These are phyloP conservation scores for Cryptomyrus ogoouensis DNA, from an alignment of 2,113 vertebrate species.

Conservation along the genomic window DNA sequence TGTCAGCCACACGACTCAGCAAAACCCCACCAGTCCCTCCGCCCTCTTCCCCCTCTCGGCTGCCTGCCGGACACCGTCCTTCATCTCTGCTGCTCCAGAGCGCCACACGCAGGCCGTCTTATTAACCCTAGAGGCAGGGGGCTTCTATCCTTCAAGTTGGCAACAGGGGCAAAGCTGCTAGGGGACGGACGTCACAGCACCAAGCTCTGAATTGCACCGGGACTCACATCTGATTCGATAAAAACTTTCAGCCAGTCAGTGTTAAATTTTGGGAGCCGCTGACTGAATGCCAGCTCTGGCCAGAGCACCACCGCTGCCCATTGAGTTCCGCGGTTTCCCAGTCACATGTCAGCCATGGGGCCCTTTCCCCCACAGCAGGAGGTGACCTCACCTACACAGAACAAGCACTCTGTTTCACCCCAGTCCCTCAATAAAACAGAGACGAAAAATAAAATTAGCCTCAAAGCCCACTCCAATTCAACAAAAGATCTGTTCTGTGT, in stretches of 20 bases:
- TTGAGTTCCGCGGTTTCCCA: neutral
- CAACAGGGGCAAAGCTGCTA: neutral
- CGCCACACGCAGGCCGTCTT: neutral
- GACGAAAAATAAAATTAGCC: neutral
- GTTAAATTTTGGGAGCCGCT: neutral
- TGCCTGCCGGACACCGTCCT: neutral
- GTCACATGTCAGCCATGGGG: neutral
- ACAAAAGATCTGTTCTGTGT: neutral
- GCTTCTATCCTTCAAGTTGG: neutral
- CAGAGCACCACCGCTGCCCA: neutral
- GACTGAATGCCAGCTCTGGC: neutral
- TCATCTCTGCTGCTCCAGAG: neutral
- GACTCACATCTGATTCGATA: neutral
- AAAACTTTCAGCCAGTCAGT: neutral
- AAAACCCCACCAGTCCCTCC: neutral
- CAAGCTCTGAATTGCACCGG: neutral
- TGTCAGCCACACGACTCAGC: constrained; percentile 10
- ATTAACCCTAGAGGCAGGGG: neutral
- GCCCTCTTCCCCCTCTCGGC: neutral
- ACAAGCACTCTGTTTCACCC: neutral
- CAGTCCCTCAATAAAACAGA: neutral
- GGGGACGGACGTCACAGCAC: neutral
- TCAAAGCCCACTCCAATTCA: neutral
- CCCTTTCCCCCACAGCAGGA: neutral
- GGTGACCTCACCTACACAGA: neutral